Conservation (phyloP, 2,113 vertebrate genomes). For the Daboia siamensis region DNA sequence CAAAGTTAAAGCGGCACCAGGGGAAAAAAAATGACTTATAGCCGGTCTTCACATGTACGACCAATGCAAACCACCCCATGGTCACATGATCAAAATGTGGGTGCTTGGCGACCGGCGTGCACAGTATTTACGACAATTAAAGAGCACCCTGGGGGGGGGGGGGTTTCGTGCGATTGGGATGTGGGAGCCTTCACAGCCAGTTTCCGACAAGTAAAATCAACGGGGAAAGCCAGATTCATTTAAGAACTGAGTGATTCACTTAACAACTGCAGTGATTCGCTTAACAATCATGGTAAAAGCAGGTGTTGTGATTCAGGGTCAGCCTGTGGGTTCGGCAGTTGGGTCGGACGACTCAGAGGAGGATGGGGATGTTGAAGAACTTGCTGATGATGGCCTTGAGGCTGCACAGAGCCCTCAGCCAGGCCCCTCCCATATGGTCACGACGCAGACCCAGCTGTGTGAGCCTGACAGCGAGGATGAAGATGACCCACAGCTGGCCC, state of each 20-base stretch:
- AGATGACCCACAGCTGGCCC: no score
- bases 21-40: background rate
- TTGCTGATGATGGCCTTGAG: no score
- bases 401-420: no score
- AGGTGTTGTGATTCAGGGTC: no score
- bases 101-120: background rate
- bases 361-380: no score
- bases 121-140: background rate
- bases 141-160: background rate
- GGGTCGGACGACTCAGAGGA: no score
- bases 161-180: rapidly evolving
- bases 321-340: no score
- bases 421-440: no score
- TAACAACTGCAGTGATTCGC: background rate
- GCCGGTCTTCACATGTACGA: background rate
- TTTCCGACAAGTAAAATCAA: background rate
- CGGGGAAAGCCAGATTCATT: background rate
- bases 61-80: background rate
- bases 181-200: background rate
- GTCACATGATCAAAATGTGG: background rate
- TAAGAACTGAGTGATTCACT: background rate
- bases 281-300: no score
- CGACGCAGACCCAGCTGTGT: no score
- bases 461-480: no score
- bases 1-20: background rate